Base-by-base conservation (phyloP, 2,113 vertebrate species). In the Megaceryle maxima region DNA sequence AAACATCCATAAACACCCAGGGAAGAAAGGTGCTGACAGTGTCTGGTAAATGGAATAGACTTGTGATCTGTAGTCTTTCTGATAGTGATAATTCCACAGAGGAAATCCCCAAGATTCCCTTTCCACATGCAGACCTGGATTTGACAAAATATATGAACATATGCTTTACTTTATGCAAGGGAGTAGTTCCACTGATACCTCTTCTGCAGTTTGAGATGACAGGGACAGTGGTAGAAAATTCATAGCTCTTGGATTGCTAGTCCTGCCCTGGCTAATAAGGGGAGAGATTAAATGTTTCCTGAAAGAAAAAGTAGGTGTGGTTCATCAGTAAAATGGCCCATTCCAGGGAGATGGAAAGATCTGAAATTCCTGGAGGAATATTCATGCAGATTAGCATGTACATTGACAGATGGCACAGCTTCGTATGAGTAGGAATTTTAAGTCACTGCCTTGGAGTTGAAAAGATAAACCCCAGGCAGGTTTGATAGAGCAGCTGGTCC, bases 11-110 rank as follows among this genome's bases (percentile, higher is more conserved):
- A 94, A 97, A 93, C 88, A 94, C 73, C 69, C 81, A n/a, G 77
- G 80, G 41, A 95, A 84, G 92, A 86, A 90, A 96, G 79, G 85
- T 96, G 96, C 79, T 96, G 94, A 93, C 92, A 96, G 82, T 88
- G 85, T 85, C 85, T 95, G 82, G 55, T 83, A 87, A 93, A 86
- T 5, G 53, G 72, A 95, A 67, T 5, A 90, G 66, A 84, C 76
- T 80, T 84, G 92, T 92, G 90, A 96, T 81, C 83, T 87, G 28
- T 73, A 92, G 92, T 72, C 28, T 88, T 66, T 88, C 60, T 83
- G 82, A 92, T 9, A 92, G 78, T 37, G 57, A 22, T 46, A 83
- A 91, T 90, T 78, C 87, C 73, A 83, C 16, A 35, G 48, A 90
- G 86, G 69, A 88, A 93, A 90, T 57, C 92, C 43, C 69, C 56